These are phyloP conservation scores for Agrilus planipennis DNA, from an alignment of 1,140 invertebrate genomes.

Conservation along the genomic window DNA sequence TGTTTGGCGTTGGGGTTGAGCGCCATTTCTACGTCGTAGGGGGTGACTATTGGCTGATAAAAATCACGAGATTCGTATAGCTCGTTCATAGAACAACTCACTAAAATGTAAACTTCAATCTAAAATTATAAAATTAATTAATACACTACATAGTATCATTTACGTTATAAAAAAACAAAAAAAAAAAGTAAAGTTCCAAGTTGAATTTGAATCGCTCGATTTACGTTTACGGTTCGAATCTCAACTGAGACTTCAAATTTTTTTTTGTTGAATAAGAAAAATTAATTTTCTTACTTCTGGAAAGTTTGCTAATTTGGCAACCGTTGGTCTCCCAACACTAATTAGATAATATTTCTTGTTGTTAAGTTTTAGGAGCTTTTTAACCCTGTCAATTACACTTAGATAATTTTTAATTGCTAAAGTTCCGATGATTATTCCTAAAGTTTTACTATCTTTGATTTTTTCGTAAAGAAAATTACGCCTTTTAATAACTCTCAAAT, in stretches of 20 bases:
- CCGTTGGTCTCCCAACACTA: constrained; percentile 84
- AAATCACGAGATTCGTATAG: constrained; percentile 76
- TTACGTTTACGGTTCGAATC: no score
- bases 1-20: constrained; percentile 44
- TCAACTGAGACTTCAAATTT: no score
- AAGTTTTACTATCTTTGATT: constrained; percentile 72
- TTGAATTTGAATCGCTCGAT: no score
- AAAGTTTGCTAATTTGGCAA: constrained; percentile 87
- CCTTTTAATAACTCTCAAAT: constrained; percentile 56
- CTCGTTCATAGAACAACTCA: constrained; percentile 81
- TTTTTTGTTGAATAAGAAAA: no score
- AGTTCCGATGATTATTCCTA: constrained; percentile 84
- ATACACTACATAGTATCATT: no score
- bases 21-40: constrained; percentile 86
- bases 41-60: constrained; percentile 80
- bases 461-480: constrained; percentile 76
- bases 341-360: constrained; percentile 85
- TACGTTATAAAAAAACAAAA: no score
- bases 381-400: constrained; percentile 62
- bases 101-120: constrained; percentile 82
- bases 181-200: no score
- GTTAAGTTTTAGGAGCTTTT: constrained; percentile 54
- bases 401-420: constrained; percentile 71
- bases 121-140: constrained; percentile 36
- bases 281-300: constrained; percentile 49